Conservation (phyloP, 2,888 invertebrate species). For the Cataglyphis cursor region DNA sequence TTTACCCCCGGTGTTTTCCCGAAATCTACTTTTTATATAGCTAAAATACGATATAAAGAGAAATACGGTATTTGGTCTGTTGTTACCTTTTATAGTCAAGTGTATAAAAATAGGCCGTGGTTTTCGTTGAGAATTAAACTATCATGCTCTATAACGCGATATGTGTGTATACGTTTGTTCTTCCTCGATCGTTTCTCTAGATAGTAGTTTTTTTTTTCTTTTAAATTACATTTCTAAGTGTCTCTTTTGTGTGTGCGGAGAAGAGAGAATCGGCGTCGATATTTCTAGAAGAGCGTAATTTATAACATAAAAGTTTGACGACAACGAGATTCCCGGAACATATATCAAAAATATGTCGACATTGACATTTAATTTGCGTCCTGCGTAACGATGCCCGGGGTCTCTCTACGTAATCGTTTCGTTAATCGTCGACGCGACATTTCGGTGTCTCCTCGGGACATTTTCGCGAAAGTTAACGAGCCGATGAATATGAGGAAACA, state of each 20-base stretch:
- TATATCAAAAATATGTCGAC: constrained; percentile 52
- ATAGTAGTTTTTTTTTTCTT: neutral
- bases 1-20: constrained; percentile 23
- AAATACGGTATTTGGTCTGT: constrained; percentile 70
- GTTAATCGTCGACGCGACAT: constrained; percentile 82
- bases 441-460: constrained; percentile 71
- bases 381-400: constrained; percentile 75
- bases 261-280: neutral
- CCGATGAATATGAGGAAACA: constrained; percentile 11
- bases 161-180: constrained; percentile 47
- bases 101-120: constrained; percentile 73
- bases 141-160: constrained; percentile 65
- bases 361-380: constrained; percentile 82
- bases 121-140: constrained; percentile 75
- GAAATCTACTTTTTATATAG: constrained; percentile 70
- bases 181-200: constrained; percentile 31
- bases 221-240: neutral
- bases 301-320: neutral
- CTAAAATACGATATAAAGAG: constrained; percentile 63
- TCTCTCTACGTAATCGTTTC: constrained; percentile 76
- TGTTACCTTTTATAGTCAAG: constrained; percentile 76
- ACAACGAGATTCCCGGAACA: neutral
- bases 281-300: neutral
- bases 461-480: constrained; percentile 77
- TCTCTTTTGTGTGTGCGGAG: neutral